These are phyloP conservation scores for Caenorhabditis sp. DNA, from an alignment of 2,888 invertebrate species.

Conservation along the genomic window DNA sequence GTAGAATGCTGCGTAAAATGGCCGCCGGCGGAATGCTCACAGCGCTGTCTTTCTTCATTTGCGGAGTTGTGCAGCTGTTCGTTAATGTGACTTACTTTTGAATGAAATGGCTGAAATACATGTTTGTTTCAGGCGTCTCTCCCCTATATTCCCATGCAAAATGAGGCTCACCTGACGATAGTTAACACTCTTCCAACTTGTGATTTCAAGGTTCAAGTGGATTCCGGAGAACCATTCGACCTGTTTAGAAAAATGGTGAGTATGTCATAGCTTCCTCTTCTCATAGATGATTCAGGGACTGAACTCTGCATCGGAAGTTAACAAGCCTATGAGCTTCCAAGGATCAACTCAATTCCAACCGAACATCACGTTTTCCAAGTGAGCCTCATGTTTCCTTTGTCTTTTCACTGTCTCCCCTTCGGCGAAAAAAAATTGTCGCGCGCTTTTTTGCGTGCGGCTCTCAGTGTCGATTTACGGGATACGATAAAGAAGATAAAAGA, in stretches of 20 bases:
- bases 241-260: constrained; percentile 12
- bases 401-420: not conserved
- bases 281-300: constrained; percentile 16
- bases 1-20: constrained; percentile 89
- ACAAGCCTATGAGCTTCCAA: constrained; percentile 30
- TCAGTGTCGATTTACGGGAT: too few species aligned
- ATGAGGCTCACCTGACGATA: constrained; percentile 57
- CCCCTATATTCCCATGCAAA: constrained; percentile 49
- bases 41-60: constrained; percentile 85
- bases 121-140: constrained; percentile 42
- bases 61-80: constrained; percentile 67
- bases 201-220: constrained; percentile 36
- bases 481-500: too few species aligned
- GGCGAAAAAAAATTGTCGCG: too few species aligned
- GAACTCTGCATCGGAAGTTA: constrained; percentile 21
- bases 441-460: too few species aligned
- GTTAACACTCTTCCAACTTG: constrained; percentile 60
- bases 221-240: constrained; percentile 29
- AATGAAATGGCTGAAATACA: not conserved
- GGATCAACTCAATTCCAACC: constrained; percentile 24
- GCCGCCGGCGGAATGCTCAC: constrained; percentile 90
- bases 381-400: not conserved
- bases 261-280: not conserved
- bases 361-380: constrained; percentile 38
- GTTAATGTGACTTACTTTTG: constrained; percentile 55